Conservation (phyloP, 2,113 vertebrate species). For the Pomatorhinus ruficollis region DNA sequence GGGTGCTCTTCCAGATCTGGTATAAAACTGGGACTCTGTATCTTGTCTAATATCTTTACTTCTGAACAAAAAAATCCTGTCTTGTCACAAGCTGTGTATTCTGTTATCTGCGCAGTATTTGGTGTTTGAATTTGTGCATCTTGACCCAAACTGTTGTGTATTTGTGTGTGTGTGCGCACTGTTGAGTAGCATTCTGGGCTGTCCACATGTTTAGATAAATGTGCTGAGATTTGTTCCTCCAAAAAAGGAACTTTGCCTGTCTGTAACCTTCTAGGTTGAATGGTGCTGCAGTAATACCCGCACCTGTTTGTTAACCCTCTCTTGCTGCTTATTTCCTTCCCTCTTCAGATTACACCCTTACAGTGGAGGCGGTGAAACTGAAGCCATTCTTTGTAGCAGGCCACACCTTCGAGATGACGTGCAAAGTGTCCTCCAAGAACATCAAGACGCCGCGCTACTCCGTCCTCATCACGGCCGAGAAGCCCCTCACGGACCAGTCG, state of each 20-base stretch:
- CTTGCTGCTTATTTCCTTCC: conserved; percentile 27
- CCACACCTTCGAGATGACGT: conserved; percentile 95
- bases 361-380: conserved; percentile 79
- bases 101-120: background rate
- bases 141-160: background rate
- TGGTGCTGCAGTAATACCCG: background rate
- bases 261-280: background rate
- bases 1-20: background rate
- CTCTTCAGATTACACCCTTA: conserved; percentile 74
- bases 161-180: background rate
- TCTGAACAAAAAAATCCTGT: background rate
- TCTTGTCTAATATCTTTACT: background rate
- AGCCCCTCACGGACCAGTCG: conserved; percentile 55
- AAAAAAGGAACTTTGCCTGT: background rate
- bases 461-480: conserved; percentile 84
- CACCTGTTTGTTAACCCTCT: background rate
- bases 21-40: background rate
- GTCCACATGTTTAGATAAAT: background rate
- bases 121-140: background rate
- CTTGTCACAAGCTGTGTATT: background rate
- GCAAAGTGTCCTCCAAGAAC: conserved; percentile 82
- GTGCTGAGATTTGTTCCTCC: background rate
- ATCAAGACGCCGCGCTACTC: conserved; percentile 88
- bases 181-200: background rate
- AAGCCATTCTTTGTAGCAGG: conserved; percentile 86